Percentiles rank a stretch among this genome's conserved stretches.
Evolutionary conservation across 2,888 invertebrate species (phyloP).

Genomic region (Drosophila trichaetosa): DNA sequence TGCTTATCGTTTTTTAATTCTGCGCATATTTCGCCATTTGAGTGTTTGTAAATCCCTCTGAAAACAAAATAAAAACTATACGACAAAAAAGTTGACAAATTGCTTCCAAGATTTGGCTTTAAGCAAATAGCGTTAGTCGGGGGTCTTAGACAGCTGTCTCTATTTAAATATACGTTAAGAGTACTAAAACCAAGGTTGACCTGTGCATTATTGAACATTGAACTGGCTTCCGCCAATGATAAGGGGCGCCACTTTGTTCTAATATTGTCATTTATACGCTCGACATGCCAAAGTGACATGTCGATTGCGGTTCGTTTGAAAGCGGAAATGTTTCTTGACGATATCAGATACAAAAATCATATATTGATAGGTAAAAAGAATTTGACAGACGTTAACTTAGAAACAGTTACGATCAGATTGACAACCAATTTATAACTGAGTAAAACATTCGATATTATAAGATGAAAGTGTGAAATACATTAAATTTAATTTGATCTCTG

Average conservation of each 20-base stretch:
- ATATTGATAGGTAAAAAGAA: constrained; percentile 6
- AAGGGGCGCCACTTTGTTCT: constrained; percentile 27
- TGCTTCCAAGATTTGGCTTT: constrained; percentile 15
- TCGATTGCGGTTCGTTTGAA: constrained; percentile 13
- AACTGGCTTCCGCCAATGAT: constrained; percentile 49
- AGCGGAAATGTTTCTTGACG: constrained; percentile 47
- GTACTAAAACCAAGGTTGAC: constrained; percentile 9
- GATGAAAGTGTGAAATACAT: not conserved
- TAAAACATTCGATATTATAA: not conserved
- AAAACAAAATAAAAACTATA: constrained; percentile 18
- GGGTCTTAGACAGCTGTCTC: not conserved
- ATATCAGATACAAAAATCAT: constrained; percentile 27
- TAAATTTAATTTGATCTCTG: not conserved
- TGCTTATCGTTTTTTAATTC: constrained; percentile 72
- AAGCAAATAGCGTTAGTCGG: not conserved
- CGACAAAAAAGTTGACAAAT: constrained; percentile 45
- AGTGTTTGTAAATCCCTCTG: constrained; percentile 39
- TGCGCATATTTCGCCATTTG: constrained; percentile 48
- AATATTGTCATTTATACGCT: constrained; percentile 9
- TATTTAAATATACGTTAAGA: not conserved
- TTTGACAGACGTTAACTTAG: not conserved
- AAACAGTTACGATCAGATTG: not conserved
- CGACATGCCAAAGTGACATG: constrained; percentile 9
- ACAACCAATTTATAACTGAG: not conserved
- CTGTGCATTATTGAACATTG: constrained; percentile 15